phyloP scores from a whole-genome alignment of 2,888 invertebrate genomes.

The Stenchaetothrips biformis region DNA sequence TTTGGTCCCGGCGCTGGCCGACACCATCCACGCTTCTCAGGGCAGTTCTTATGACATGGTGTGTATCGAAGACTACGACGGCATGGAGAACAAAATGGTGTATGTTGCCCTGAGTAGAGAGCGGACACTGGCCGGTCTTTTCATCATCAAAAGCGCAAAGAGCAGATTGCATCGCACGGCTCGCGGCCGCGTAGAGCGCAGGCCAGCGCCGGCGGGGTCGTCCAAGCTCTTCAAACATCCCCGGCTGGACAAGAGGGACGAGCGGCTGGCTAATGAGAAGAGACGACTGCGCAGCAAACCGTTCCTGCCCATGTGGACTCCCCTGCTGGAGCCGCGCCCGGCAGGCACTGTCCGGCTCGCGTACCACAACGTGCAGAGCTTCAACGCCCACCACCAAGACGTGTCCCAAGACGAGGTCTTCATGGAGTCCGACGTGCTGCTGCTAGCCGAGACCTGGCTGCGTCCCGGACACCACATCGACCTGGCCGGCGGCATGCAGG shows the following conservation, averaged over 20 bases:
- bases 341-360: neutral
- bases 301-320: neutral
- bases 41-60: neutral
- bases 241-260: neutral
- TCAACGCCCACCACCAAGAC: conserved; percentile 3
- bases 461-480: neutral
- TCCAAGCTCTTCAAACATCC: neutral
- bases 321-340: neutral
- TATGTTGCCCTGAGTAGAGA: neutral
- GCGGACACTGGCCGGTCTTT: neutral
- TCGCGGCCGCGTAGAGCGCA: neutral
- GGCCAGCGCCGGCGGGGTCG: neutral
- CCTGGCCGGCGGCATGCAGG: too few species aligned
- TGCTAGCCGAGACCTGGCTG: conserved; percentile 10
- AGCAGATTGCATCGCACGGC: neutral
- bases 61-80: neutral
- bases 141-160: neutral
- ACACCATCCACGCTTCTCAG: conserved; percentile 10
- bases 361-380: conserved; percentile 11
- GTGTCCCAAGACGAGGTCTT: neutral
- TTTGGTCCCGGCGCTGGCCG: neutral
- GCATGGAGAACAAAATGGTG: neutral
- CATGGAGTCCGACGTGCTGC: conserved; percentile 13
- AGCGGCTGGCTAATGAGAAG: neutral
- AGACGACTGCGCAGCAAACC: neutral